phyloP scores from a whole-genome alignment of 2,797 vertebrate genomes.

The Champsocephalus esox region DNA sequence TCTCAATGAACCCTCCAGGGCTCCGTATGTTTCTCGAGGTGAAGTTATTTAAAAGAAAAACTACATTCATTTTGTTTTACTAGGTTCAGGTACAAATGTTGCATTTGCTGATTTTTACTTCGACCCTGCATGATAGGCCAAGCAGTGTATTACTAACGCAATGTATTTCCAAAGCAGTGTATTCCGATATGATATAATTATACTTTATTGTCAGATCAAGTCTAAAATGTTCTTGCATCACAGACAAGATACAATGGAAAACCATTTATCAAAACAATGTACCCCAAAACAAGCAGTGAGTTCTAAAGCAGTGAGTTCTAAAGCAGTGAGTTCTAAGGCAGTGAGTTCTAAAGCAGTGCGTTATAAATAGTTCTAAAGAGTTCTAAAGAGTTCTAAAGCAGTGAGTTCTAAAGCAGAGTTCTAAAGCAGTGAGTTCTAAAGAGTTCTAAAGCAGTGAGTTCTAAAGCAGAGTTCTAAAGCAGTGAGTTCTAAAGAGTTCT shows the following conservation, averaged over 20 bases:
- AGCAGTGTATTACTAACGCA: slow-evolving; percentile 22
- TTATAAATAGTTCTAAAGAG: slow-evolving; percentile 17
- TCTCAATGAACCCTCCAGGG: too few relatives aligned
- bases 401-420: background rate
- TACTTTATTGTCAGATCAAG: too few relatives aligned
- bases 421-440: slow-evolving; percentile 18
- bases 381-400: slow-evolving; percentile 18
- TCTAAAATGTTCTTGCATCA: too few relatives aligned
- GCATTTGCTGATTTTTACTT: background rate
- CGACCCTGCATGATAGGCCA: slow-evolving; percentile 14
- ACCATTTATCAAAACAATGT: too few relatives aligned
- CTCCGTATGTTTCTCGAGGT: background rate
- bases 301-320: slow-evolving; percentile 17
- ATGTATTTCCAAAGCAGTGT: too few relatives aligned
- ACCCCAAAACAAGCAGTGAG: too few relatives aligned
- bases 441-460: slow-evolving; percentile 18
- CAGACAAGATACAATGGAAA: too few relatives aligned
- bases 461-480: background rate
- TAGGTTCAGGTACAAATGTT: background rate
- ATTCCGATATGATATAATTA: too few relatives aligned
- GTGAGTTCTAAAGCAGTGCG: slow-evolving; percentile 10
- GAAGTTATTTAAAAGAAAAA: slow-evolving; percentile 1
- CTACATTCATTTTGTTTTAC: background rate
- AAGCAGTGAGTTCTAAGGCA: slow-evolving; percentile 31
- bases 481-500: slow-evolving; percentile 10